Conservation (phyloP, 1,140 invertebrate genomes). For the Leptopilina boulardi region DNA sequence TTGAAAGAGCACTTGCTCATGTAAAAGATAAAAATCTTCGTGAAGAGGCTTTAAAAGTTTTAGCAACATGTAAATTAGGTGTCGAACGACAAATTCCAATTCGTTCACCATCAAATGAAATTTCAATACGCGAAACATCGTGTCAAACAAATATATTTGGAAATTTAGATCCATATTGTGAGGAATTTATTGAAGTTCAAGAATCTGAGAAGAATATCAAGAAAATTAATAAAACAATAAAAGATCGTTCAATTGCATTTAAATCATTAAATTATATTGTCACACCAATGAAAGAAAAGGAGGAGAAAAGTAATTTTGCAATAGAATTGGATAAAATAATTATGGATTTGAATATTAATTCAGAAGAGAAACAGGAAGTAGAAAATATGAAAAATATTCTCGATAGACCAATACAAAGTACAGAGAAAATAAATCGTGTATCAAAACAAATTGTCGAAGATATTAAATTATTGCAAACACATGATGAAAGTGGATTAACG, state of each 20-base stretch:
- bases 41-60: constrained; percentile 51
- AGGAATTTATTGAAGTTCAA: constrained; percentile 47
- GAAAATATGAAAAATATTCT: neutral
- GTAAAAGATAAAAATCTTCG: constrained; percentile 53
- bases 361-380: constrained; percentile 33
- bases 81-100: constrained; percentile 48
- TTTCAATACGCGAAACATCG: constrained; percentile 47
- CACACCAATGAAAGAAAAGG: neutral
- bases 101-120: constrained; percentile 32
- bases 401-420: neutral
- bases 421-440: constrained; percentile 36
- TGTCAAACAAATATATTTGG: constrained; percentile 57
- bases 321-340: constrained; percentile 42
- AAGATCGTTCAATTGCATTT: constrained; percentile 31
- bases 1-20: constrained; percentile 54
- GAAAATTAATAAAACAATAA: constrained; percentile 45
- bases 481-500: constrained; percentile 58
- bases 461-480: constrained; percentile 44
- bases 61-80: constrained; percentile 54
- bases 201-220: constrained; percentile 39
- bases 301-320: neutral
- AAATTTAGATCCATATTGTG: constrained; percentile 43
- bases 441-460: constrained; percentile 51
- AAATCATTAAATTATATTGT: constrained; percentile 30
- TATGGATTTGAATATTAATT: constrained; percentile 3